Conservation (phyloP, 2,797 vertebrate species). For the Sebastes hubbsi region DNA sequence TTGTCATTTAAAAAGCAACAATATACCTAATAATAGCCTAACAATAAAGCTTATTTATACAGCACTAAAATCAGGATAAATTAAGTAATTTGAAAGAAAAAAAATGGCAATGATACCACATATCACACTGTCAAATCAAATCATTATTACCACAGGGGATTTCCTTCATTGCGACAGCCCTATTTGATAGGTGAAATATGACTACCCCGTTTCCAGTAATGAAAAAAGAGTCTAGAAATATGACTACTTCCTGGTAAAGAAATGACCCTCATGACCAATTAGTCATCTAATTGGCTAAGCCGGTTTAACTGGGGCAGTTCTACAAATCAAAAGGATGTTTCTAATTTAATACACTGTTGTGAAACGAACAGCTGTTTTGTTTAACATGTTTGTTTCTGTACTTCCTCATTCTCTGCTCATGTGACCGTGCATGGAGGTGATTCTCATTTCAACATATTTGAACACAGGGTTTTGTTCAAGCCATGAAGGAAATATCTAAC, state of each 20-base stretch:
- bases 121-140: too few species aligned
- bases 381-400: not conserved
- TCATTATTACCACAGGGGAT: too few species aligned
- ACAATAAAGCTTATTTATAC: too few species aligned
- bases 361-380: slow-evolving; percentile 1
- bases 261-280: not conserved
- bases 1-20: too few species aligned
- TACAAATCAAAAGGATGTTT: not conserved
- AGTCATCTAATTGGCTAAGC: not conserved
- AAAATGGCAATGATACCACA: too few species aligned
- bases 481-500: not conserved
- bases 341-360: not conserved
- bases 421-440: not conserved
- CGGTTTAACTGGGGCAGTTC: not conserved
- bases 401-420: slow-evolving; percentile 22
- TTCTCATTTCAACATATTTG: slow-evolving; percentile 19
- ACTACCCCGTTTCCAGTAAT: not conserved
- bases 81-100: too few species aligned
- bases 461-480: not conserved
- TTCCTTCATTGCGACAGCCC: too few species aligned
- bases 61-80: accelerated
- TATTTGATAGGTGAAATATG: not conserved
- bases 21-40: too few species aligned
- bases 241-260: not conserved
- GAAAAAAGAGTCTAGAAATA: not conserved